phyloP scores from a whole-genome alignment of 2,888 invertebrate genomes.

The Ormyrus labotus region DNA sequence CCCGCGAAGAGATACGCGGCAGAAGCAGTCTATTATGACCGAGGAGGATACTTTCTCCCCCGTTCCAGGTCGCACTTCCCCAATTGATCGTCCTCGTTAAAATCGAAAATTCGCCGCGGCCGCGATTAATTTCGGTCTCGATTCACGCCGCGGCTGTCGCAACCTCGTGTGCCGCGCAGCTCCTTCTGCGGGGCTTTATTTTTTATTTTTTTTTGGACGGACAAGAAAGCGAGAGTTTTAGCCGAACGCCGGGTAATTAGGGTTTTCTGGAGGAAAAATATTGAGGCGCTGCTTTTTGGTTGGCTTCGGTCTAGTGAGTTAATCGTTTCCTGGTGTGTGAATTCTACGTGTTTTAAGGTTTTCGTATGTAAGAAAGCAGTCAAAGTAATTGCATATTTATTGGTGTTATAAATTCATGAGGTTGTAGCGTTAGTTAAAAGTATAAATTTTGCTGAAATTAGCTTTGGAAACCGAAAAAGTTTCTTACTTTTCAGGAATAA shows the following conservation, averaged over 20 bases:
- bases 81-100: constrained; percentile 36
- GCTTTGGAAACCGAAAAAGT: too few species aligned
- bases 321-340: too few species aligned
- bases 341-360: too few species aligned
- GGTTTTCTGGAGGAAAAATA: neutral
- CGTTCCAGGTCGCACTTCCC: constrained; percentile 1
- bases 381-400: too few species aligned
- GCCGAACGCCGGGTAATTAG: neutral
- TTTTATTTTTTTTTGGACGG: neutral
- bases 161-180: neutral
- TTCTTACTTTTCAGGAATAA: too few species aligned
- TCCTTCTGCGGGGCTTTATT: neutral
- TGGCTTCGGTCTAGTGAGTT: too few species aligned
- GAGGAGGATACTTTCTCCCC: constrained; percentile 39
- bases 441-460: too few species aligned
- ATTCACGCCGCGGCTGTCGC: constrained; percentile 8
- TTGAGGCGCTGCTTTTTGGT: too few species aligned
- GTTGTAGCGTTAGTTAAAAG: too few species aligned
- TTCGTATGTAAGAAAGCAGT: too few species aligned
- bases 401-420: too few species aligned
- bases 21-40: constrained; percentile 40
- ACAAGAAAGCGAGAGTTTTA: neutral
- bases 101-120: constrained; percentile 8
- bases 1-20: constrained; percentile 6
- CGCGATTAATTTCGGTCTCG: constrained; percentile 2